Base-by-base conservation (phyloP, 2,797 vertebrate species). In the Acipenser transmontanus region DNA sequence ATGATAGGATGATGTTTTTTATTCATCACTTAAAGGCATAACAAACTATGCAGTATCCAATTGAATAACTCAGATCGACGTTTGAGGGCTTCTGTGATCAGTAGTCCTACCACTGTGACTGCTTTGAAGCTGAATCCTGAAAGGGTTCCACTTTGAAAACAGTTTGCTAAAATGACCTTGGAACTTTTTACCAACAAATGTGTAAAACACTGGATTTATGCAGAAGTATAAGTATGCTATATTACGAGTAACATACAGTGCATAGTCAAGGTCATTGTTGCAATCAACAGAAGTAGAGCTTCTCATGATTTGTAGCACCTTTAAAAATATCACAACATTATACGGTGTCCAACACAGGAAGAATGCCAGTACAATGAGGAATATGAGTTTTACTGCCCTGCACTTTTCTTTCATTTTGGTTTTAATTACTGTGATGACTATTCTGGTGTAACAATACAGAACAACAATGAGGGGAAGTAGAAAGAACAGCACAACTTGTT, bases 101-200 rank as follows among this genome's bases (percentile, higher is more conserved):
- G 85, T 87, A 48, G 73, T 80, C 14, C 69, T 81, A 54, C 82
- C 88, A 72, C 80, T 86, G 12, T 86, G 80, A 59, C 77, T 81
- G 47, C 81, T 57, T 8, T 64, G 66, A 0, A 84, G 62, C 54
- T 75, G 74, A 54, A 56, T 73, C 76, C 83, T 82, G 69, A 90
- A 34, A 34, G 34, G 84, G 1, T 87, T 63, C 47, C 66, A 80
- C 50, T 79, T 85, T 0, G 68, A 70, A 7, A 91, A 8, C 61
- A 89, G 65, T 63, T 74, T 80, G 9, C 56, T 74, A 64, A 93
- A 85, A 68, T 92, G 87, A 8, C 70, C 82, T 66, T 90, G 88
- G 66, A 93, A 93, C 75, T 90, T 91, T 72, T 89, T 91, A 0
- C 90, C 91, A 14, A 92, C 70, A 47, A 93, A 92, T 0, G 89